phyloP scores from a whole-genome alignment of 2,797 vertebrate genomes.

The Cyclura pinguis region DNA sequence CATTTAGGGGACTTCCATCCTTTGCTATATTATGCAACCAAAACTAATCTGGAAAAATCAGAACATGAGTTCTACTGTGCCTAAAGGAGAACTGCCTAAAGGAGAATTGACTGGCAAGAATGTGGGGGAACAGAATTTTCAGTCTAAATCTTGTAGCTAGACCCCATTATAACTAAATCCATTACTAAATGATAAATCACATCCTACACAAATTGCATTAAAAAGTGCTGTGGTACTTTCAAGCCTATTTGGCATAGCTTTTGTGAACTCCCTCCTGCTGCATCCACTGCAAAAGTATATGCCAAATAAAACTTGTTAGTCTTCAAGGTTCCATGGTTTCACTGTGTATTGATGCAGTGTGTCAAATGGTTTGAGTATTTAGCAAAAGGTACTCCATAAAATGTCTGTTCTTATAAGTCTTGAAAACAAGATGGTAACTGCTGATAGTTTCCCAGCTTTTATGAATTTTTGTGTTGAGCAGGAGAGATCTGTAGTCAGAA shows the following conservation, averaged over 20 bases:
- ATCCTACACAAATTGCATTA: no score
- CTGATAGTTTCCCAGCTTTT: not conserved
- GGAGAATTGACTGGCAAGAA: not conserved
- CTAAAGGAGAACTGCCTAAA: not conserved
- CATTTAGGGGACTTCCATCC: not conserved
- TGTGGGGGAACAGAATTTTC: not conserved
- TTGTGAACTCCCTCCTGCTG: no score
- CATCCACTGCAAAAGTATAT: no score
- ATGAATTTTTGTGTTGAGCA: not conserved
- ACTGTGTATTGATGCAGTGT: not conserved
- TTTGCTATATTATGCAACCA: not conserved
- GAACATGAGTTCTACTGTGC: not conserved
- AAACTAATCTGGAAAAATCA: not conserved
- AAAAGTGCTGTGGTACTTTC: no score
- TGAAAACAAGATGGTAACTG: not conserved
- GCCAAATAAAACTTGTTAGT: no score
- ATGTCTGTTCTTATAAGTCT: not conserved
- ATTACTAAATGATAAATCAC: no score
- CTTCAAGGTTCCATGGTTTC: no score
- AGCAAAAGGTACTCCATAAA: not conserved
- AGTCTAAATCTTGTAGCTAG: no score
- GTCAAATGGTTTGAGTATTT: not conserved
- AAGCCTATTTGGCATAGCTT: no score
- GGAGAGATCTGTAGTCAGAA: not conserved
- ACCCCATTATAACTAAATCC: no score